phyloP scores from a whole-genome alignment of 2,113 vertebrate genomes.

The Oxyura jamaicensis region DNA sequence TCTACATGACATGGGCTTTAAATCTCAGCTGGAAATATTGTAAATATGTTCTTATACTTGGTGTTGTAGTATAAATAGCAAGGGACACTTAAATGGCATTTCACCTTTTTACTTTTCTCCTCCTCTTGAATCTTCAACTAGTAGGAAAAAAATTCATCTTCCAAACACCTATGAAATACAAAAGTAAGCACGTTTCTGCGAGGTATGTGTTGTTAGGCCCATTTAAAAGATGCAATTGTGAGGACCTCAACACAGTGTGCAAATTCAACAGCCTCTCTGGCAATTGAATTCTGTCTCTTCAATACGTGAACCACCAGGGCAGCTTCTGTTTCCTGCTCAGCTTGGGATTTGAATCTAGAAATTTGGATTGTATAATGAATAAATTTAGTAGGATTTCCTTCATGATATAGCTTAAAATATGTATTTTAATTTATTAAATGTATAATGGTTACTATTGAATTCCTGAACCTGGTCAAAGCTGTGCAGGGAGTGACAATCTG shows the following conservation, averaged over 20 bases:
- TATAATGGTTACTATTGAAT: neutral
- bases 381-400: neutral
- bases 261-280: neutral
- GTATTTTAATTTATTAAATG: neutral
- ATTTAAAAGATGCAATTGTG: neutral
- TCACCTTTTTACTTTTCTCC: neutral
- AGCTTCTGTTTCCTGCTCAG: neutral
- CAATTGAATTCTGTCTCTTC: neutral
- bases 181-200: fast-evolving
- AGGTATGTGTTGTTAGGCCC: neutral
- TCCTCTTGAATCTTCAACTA: neutral
- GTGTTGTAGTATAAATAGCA: neutral
- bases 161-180: neutral
- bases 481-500: neutral
- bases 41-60: neutral
- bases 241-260: neutral
- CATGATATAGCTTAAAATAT: neutral
- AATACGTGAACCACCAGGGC: neutral
- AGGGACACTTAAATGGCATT: neutral
- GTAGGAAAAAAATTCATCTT: neutral
- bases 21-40: neutral
- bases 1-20: neutral
- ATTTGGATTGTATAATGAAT: neutral
- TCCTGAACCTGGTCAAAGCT: neutral
- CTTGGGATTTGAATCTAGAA: neutral